Evolutionary conservation across 2,888 invertebrate genomes (phyloP), one percentile per base, ranked within the genome.

Genomic region (Sceliomorpha sp.): DNA sequence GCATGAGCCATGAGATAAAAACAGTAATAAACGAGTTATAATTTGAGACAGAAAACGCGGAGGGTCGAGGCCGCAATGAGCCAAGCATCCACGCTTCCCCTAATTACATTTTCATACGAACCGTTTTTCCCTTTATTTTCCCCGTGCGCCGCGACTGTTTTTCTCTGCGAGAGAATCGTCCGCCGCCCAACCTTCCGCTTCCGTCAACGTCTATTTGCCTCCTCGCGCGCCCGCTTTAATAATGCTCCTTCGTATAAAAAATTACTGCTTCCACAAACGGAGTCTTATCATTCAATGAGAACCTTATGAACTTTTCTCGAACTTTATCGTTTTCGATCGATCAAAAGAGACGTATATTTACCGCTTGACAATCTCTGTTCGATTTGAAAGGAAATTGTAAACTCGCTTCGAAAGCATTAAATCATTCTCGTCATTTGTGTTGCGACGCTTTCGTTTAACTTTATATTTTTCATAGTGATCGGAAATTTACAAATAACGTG

Each of bases 91-190:
- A 79, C 77, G 79, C 78, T 80, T 81, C 80, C 76, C 77, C 81
- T 82, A 80, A 82, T 82, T 82, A 82, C 79, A 80, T 82, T 82
- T 82, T 82, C 82, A 82, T 81, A 77, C 77, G 79, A 81, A 81
- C 79, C 78, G 78, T 78, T 82, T 80, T 79, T 75, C 76, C 77
- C 77, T 79, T 82, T 80, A 77, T 79, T 79, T 79, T 77, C 74
- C 75, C 72, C 68, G 62, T 67, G 73, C 66, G 72, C 72, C 70
- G 67, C 79, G 68, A 76, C 72, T 76, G 77, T 80, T 80, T 80
- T 79, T 79, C 77, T 74, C 70, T 36, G 72, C 67, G 24, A 47
- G 58, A 42, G 56, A 56, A 58, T 58, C 48, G 34, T 26, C 53
- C 24, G 48, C 53, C 48, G 27, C 73, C 71, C 66, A 37, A 59